Evolutionary conservation across 2,888 invertebrate species (phyloP), one percentile per base, ranked within the genome.

Genomic region (Fragum sueziense): DNA sequence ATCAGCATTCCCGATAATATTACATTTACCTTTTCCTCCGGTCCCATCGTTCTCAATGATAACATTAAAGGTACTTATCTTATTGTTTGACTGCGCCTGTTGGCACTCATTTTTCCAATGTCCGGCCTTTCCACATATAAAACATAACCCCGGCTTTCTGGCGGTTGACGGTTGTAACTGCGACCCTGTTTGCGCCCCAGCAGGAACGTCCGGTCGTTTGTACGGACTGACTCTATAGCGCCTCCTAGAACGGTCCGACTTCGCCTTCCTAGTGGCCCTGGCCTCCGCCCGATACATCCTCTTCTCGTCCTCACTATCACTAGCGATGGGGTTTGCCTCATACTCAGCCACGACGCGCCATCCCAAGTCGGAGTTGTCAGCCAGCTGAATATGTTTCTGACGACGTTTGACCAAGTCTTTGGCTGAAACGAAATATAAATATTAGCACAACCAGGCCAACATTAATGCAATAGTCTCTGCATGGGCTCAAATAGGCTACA

Each of bases 251-350:
- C 52, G 52, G n/a, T 52, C 52, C 52, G 22, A 9, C 22, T 52
- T 52, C 3, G 59, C 71, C 31, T 74, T 74, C 52, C 65, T 65
- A 14, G 25, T 31, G 1, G 65, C 54, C 29, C 67, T 65, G 11
- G 67, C 74, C 37, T 74, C 65, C 6, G 74, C 67, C 11, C 51
- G 65, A 33, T 67, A 67, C 17, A 74, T 74, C n/a, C 65, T 1
- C 54, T 67, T 74, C 33, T 74, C 74, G 29, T 74, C 74, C 6
- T 74, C 74, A 37, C 74, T 74, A 41, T 74, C 68, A 31, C 54
- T 34, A 2, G 74, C 65, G 11, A 74, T 74, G 1, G 67, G 74
- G 52, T 67, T 52, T 20, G 33, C 25, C 22, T 74, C 65, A 29
- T 74, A 74, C 27, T 74, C 74, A 9, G 65, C 52, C 2, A 74